Conservation (phyloP, 2,113 vertebrate genomes). For the Myxocyprinus asiaticus region DNA sequence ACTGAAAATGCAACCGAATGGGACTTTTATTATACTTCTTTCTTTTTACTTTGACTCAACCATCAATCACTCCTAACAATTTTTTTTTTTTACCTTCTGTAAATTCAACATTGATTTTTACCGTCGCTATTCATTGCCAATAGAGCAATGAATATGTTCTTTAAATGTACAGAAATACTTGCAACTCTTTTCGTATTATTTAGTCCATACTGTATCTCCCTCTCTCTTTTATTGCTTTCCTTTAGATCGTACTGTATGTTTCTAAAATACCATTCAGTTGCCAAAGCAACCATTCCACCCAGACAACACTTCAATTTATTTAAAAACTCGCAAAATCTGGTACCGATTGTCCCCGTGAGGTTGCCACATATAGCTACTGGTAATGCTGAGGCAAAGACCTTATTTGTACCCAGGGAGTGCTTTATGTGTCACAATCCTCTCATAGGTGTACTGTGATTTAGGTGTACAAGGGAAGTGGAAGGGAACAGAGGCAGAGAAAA, state of each 20-base stretch:
- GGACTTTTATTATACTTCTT: too few relatives aligned
- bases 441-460: constrained; percentile 41
- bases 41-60: too few relatives aligned
- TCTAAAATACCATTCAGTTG: not conserved
- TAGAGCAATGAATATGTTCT: not conserved
- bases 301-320: not conserved
- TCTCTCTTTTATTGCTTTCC: not conserved
- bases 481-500: too few relatives aligned
- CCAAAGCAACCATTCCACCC: constrained; percentile 12
- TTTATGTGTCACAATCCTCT: constrained; percentile 27
- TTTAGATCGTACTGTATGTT: constrained; percentile 21
- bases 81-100: too few relatives aligned
- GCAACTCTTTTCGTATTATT: not conserved
- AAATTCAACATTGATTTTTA: too few relatives aligned
- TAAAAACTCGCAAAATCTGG: constrained; percentile 22
- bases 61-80: too few relatives aligned
- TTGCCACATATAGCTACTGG: constrained; percentile 18
- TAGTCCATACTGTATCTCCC: constrained; percentile 42
- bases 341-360: constrained; percentile 15
- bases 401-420: constrained; percentile 31
- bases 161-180: not conserved
- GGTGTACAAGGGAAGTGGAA: not conserved
- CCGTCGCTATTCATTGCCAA: too few relatives aligned
- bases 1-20: too few relatives aligned
- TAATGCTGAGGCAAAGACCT: constrained; percentile 9